Evolutionary conservation across 2,797 vertebrate genomes (phyloP), one percentile per base, ranked within the genome.

Genomic region (Sebastes taczanowskii): DNA sequence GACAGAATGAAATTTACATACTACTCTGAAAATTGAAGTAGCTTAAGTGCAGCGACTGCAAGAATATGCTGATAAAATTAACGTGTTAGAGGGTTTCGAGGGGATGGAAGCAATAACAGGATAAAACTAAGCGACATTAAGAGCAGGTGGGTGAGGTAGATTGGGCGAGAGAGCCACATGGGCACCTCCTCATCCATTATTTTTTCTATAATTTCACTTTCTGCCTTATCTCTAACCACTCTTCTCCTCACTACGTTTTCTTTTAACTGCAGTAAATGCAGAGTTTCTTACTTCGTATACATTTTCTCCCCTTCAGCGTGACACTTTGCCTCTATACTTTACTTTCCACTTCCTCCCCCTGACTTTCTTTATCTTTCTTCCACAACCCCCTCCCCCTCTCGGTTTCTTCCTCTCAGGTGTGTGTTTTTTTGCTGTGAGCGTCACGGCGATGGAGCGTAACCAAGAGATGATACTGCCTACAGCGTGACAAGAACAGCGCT

Each of bases 401-500:
- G 5, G 2, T 66, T 55, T 80, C 34, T 76, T 56, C 58, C 68
- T 82, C 76, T 78, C 81, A 82, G 86, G 80, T 86, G 75, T 82
- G 68, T 82, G 11, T 59, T 53, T 60, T 60, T 71, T 76, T 32
- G 52, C 74, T 78, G 72, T 10, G 27, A 71, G 59, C 68, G 68
- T 81, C 27, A 11, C 20, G 20, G 75, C 25, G 27, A 76, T 69
- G 75, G 25, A 86, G 86, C 74, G 16, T 46, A 86, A 87, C 82
- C 18, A 59, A 77, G 53, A 65, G 64, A 89, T 74, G 76, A 82
- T 73, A 56, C 49, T 34, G 79, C 84, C 79, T 67, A 62, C 70
- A 82, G 88, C 60, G 53, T 77, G 77, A 92, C 20, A n/a, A 74
- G 27, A 87, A 65, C 88, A 77, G 73, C 76, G 7, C 55, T 78